Evolutionary conservation across 1,140 invertebrate genomes (phyloP).

Genomic region (Lysiphlebus fabarum): DNA sequence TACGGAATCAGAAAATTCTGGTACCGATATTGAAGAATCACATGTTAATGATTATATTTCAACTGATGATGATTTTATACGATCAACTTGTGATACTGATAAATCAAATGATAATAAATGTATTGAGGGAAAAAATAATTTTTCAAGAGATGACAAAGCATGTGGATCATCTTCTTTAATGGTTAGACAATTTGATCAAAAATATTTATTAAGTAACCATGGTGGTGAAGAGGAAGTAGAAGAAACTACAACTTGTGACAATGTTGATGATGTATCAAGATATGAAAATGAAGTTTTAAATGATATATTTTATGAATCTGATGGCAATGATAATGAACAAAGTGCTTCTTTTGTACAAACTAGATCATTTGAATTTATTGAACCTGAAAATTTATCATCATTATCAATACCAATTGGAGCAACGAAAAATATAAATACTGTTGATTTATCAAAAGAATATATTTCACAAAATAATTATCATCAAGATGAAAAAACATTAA

Average conservation of each 20-base stretch:
- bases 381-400: constrained; percentile 26
- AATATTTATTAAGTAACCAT: too few relatives aligned
- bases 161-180: constrained; percentile 5
- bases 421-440: background rate
- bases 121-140: too few relatives aligned
- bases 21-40: constrained; percentile 49
- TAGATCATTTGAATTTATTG: constrained; percentile 43
- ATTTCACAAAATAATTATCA: constrained; percentile 9
- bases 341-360: constrained; percentile 35
- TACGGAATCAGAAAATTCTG: constrained; percentile 51
- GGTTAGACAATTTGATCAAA: too few relatives aligned
- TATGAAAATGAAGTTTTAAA: constrained; percentile 47
- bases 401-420: background rate
- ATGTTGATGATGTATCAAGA: constrained; percentile 38
- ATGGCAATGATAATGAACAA: constrained; percentile 41
- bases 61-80: constrained; percentile 61
- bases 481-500: constrained; percentile 21
- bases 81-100: constrained; percentile 24
- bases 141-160: too few relatives aligned
- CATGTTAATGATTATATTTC: constrained; percentile 68
- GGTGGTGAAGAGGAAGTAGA: background rate
- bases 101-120: constrained; percentile 19
- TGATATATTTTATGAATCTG: constrained; percentile 49
- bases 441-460: background rate
- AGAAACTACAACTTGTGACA: background rate